These are phyloP conservation scores for Chondrosia reniformis DNA, from an alignment of 37 sponge, comb jelly and placozoan genomes.

Conservation along the genomic window DNA sequence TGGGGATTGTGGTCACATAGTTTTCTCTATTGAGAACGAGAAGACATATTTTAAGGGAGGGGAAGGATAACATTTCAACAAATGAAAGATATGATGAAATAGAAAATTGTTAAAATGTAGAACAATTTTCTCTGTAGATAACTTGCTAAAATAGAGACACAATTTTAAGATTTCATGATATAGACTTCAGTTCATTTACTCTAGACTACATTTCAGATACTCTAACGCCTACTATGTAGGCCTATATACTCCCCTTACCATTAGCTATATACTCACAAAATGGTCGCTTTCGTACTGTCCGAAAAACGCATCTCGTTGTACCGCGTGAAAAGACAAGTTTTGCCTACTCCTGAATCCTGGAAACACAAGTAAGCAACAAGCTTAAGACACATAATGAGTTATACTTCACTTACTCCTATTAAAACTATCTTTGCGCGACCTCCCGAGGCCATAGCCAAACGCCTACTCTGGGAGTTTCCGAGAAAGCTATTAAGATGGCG, in stretches of 20 bases:
- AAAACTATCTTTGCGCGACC: neutral
- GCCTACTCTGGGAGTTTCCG: neutral
- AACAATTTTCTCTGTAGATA: too few species aligned
- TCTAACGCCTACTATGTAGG: too few species aligned
- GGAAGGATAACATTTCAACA: too few species aligned
- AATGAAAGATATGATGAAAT: too few species aligned
- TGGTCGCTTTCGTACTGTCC: slow-evolving; percentile 24
- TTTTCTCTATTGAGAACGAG: slow-evolving; percentile 51
- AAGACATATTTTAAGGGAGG: too few species aligned
- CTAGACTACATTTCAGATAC: too few species aligned
- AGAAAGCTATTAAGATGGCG: slow-evolving; percentile 7
- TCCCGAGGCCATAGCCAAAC: too few species aligned
- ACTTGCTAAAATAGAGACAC: too few species aligned
- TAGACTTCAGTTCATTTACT: too few species aligned
- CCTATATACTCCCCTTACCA: too few species aligned
- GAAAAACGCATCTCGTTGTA: slow-evolving; percentile 73
- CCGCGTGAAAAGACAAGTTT: slow-evolving; percentile 70
- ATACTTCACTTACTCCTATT: neutral
- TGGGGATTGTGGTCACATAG: slow-evolving; percentile 72
- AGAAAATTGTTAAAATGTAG: too few species aligned
- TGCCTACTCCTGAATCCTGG: slow-evolving; percentile 79
- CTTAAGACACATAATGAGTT: neutral
- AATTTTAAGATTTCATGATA: too few species aligned
- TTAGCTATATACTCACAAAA: slow-evolving; percentile 7
- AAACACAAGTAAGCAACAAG: neutral